Base-by-base conservation (phyloP, 2,888 invertebrate species). In the Dolichopus griseipennis region DNA sequence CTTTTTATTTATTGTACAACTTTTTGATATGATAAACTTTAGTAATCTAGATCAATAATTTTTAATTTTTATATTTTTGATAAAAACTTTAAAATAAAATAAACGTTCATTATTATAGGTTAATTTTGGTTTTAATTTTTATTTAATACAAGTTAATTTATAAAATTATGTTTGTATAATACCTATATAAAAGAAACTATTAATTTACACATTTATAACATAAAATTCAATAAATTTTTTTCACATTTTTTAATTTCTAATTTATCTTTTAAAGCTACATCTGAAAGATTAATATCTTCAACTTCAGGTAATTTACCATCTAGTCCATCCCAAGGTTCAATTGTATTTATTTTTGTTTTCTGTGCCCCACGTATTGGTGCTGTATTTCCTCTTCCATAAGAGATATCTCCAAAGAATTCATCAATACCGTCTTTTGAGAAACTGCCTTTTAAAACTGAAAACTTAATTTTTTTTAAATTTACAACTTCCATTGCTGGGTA, bases 401-500 rank as follows among this genome's bases (percentile, higher is more conserved):
- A 92, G 34, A 98, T 84, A 78, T 96, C 95, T 76, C 90, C 86
- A 65, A 98, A 85, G 84, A 98, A 99, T 81, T 97, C 97, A 76
- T 93, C 91, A 79, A 99, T 95, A 72, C 99, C 99, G 70, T 90
- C 90, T 76, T 91, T 88, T 0, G 95, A 95, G 84, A 97, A 99
- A 27, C 97, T 91, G 15, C 97, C 98, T 74, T 93, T 86, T 1
- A 99, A 85, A 9, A 94, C 86, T 0, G 97, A 93, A 83, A 92
- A 99, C 81, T 97, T 97, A 88, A 95, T 92, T 83, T 99, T 99
- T 82, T 97, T 93, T 18, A 91, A 87, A 82, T 97, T 99, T 69
- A 98, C 90, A 20, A 95, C 96, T 8, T 96, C 97, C 90, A 99
- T 90, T 1, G 98, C 97, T 1, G 99, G 99, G 81, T 99, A 99